Base-by-base conservation (phyloP, 2,888 invertebrate species). In the Caenorhabditis angaria region DNA sequence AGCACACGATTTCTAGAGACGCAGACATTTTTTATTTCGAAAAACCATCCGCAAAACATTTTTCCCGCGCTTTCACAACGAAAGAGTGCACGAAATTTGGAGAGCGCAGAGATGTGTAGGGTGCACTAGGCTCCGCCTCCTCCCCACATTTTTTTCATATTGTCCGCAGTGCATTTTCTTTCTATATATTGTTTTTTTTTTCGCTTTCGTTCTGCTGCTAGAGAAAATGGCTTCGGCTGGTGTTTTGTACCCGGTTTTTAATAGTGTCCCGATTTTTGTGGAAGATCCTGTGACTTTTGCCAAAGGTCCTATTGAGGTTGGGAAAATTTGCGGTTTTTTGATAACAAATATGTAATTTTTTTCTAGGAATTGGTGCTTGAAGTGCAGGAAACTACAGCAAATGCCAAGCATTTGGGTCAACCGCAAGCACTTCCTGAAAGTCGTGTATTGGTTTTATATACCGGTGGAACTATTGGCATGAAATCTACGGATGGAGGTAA, bases 401-500 rank as follows among this genome's bases (percentile, higher is more conserved):
- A 57, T 12, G 53, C 55, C 12, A 68, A 76, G 54, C 70, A 67
- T 32, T 51, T 72, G 32, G 76, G 70, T 2, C 56, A 74, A 5
- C 64, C 76, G 22, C 67, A 74, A 20, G 70, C 76, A 6, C 59
- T 79, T 20, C 79, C 79, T 10, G 79, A 79, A 53, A 63, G 76
- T 4, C 63, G 79, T 24, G 79, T 79, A 2, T 89, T 95, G 65
- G 95, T 96, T 41, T 90, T 97, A 32, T 97, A 95, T 87, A 95
- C 95, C 0, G 97, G 97, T 0, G 97, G 97, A 2, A 97, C 97
- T 0, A 96, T 97, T 85, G 97, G 97, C 54, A 97, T 97, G 97
- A 91, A 93, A 82, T 91, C 92, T 76, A 93, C 93, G 85, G 90
- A 91, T n/a, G 90, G 93, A 88, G 93, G 94, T 93, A 77, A 62